Conservation (phyloP, 2,888 invertebrate genomes). For the Lasioglossum lativentre region DNA sequence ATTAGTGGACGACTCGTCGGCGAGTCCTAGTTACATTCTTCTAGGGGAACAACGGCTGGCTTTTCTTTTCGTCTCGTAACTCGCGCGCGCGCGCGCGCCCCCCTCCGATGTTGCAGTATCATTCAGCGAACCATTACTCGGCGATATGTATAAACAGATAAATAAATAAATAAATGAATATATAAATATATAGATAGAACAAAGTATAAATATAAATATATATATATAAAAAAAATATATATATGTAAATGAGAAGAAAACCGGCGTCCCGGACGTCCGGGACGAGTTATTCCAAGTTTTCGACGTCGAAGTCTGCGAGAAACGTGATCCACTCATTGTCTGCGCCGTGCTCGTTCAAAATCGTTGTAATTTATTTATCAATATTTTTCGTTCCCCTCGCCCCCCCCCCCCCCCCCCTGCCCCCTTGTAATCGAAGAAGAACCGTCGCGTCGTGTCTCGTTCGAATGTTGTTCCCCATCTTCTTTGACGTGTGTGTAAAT, state of each 20-base stretch:
- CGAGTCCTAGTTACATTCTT: background rate
- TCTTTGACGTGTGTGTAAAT: background rate
- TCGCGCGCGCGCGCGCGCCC: background rate
- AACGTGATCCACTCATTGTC: background rate
- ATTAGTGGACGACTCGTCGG: background rate
- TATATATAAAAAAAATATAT: constrained; percentile 46
- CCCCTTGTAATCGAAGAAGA: background rate
- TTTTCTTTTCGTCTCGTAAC: background rate
- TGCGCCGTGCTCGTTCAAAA: background rate
- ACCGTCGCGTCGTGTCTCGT: constrained; percentile 1
- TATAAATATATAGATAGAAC: constrained; percentile 56
- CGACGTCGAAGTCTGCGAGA: constrained; percentile 54
- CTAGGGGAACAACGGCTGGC: background rate
- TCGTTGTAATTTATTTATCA: constrained; percentile 4
- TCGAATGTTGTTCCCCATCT: background rate
- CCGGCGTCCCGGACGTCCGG: constrained; percentile 47
- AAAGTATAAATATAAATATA: constrained; percentile 60
- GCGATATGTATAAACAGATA: constrained; percentile 65
- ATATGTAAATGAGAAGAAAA: constrained; percentile 65
- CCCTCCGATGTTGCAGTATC: constrained; percentile 32
- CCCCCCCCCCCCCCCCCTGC: no score
- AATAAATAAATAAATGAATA: constrained; percentile 62
- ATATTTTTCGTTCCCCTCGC: background rate
- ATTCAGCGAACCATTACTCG: constrained; percentile 48
- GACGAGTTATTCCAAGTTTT: constrained; percentile 55